Percentiles rank a stretch among this genome's conserved stretches.
These are phyloP conservation scores for Penaeus chinensis DNA, from an alignment of 1,140 invertebrate genomes.

Conservation along the genomic window DNA sequence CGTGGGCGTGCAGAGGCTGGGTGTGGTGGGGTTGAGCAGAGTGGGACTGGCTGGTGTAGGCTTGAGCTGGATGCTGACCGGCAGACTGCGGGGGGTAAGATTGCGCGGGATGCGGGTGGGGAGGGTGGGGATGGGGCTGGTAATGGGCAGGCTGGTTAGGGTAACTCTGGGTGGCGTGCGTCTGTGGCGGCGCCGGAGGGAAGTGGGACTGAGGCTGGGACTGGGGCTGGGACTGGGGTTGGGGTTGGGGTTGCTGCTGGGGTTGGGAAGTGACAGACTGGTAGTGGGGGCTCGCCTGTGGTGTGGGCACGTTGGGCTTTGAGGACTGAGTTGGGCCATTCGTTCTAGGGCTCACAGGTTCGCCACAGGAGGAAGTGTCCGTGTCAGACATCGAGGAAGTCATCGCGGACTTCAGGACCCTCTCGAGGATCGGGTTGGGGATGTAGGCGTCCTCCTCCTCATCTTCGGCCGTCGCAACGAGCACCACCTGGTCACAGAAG, in stretches of 20 bases:
- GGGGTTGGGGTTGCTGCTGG: slow-evolving; percentile 30
- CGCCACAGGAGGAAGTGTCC: slow-evolving; percentile 41
- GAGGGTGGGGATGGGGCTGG: slow-evolving; percentile 19
- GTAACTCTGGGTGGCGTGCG: slow-evolving; percentile 26
- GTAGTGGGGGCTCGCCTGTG: slow-evolving; percentile 46
- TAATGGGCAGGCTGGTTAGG: slow-evolving; percentile 23
- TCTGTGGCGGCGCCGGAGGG: slow-evolving; percentile 17
- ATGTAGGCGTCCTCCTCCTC: slow-evolving; percentile 88
- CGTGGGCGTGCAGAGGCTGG: not conserved
- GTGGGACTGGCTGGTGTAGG: slow-evolving; percentile 19
- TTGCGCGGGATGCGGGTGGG: slow-evolving; percentile 44
- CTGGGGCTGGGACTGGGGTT: slow-evolving; percentile 1
- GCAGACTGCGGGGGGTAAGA: not conserved
- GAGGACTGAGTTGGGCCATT: slow-evolving; percentile 24
- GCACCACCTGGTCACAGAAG: slow-evolving; percentile 91
- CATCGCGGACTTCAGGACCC: slow-evolving; percentile 84
- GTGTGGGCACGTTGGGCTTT: slow-evolving; percentile 39
- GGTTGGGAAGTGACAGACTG: slow-evolving; percentile 38
- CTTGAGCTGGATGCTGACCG: slow-evolving; percentile 5
- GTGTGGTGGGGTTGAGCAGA: slow-evolving; percentile 4
- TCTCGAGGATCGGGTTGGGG: slow-evolving; percentile 89
- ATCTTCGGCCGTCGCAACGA: slow-evolving; percentile 91
- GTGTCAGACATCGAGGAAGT: slow-evolving; percentile 58
- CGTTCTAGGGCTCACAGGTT: slow-evolving; percentile 20
- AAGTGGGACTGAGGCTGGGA: slow-evolving; percentile 20